A percentile compares a stretch with the other conserved stretches of the same genome.
Evolutionary conservation across 2,888 invertebrate genomes (phyloP).

Genomic region (Caenorhabditis sulstoni): DNA sequence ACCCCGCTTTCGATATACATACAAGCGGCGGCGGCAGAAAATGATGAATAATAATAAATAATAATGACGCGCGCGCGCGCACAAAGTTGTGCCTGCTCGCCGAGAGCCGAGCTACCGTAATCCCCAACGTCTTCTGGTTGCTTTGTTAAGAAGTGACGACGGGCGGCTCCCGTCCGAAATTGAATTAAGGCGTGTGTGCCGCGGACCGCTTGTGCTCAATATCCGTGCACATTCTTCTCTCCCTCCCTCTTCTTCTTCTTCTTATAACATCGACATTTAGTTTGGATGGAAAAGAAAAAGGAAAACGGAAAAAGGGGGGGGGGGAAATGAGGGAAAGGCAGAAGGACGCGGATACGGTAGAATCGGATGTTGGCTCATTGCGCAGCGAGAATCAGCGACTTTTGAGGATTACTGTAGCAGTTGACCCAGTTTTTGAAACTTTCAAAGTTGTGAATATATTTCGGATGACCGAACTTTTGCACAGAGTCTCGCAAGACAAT

Average conservation of each 20-base stretch:
- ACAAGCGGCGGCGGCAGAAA: no score
- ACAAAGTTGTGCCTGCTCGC: background rate
- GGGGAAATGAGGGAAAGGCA: conserved; percentile 4
- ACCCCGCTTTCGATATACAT: background rate
- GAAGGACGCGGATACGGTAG: conserved; percentile 2
- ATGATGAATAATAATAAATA: conserved; percentile 1
- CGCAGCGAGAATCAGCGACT: no score
- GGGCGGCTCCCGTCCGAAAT: conserved; percentile 16
- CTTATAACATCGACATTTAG: conserved; percentile 45
- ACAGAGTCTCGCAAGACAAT: no score
- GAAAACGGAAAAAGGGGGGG: conserved; percentile 3
- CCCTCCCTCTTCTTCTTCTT: conserved; percentile 10
- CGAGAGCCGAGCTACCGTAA: conserved; percentile 27
- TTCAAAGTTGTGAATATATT: no score
- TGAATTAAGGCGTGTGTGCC: conserved; percentile 29
- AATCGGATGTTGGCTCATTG: no score
- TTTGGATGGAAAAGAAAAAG: conserved; percentile 26
- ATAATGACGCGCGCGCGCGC: background rate
- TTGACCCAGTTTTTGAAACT: no score
- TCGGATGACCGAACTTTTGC: no score
- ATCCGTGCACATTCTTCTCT: conserved; percentile 23
- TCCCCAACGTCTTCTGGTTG: conserved; percentile 6
- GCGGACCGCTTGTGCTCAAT: conserved; percentile 27
- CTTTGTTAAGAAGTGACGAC: conserved; percentile 43
- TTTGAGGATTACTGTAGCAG: no score